Evolutionary conservation across 1,140 invertebrate genomes (phyloP).

Genomic region (Aradophagus sp.): DNA sequence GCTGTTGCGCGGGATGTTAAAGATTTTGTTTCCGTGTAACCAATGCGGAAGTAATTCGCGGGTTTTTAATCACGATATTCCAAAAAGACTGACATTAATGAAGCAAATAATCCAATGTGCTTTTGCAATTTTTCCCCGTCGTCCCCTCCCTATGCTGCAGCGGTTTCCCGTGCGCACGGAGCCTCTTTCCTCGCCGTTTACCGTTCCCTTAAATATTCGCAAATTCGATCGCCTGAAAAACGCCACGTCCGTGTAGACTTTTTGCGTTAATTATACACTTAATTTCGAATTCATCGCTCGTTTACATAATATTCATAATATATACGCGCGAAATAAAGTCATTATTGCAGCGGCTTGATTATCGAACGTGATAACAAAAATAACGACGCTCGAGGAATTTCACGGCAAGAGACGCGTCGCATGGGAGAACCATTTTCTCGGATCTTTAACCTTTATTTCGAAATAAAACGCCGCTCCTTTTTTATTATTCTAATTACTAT

Average conservation of each 20-base stretch:
- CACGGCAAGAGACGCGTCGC: constrained; percentile 23
- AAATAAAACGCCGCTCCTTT: no score
- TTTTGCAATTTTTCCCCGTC: constrained; percentile 30
- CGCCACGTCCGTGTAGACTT: constrained; percentile 6
- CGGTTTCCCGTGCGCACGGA: constrained; percentile 2
- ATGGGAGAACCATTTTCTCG: constrained; percentile 6
- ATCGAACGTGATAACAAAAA: constrained; percentile 40
- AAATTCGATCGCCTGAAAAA: constrained; percentile 47
- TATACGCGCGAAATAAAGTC: constrained; percentile 47
- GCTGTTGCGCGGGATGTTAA: constrained; percentile 24
- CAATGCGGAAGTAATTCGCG: constrained; percentile 48
- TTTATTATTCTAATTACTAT: no score
- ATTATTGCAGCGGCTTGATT: constrained; percentile 49
- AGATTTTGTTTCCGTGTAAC: constrained; percentile 56
- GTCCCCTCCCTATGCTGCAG: constrained; percentile 1
- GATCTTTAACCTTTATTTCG: no score
- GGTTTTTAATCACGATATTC: constrained; percentile 47
- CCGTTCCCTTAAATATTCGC: constrained; percentile 51
- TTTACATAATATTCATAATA: constrained; percentile 54
- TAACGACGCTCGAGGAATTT: constrained; percentile 30
- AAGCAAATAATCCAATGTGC: constrained; percentile 35
- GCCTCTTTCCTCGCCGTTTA: constrained; percentile 11
- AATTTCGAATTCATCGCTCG: constrained; percentile 51
- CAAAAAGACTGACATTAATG: constrained; percentile 36
- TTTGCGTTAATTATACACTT: constrained; percentile 48